Percentiles rank a stretch among this genome's conserved stretches.
phyloP scores from a whole-genome alignment of 2,888 invertebrate species.

The Euspilapteryx auroguttella region DNA sequence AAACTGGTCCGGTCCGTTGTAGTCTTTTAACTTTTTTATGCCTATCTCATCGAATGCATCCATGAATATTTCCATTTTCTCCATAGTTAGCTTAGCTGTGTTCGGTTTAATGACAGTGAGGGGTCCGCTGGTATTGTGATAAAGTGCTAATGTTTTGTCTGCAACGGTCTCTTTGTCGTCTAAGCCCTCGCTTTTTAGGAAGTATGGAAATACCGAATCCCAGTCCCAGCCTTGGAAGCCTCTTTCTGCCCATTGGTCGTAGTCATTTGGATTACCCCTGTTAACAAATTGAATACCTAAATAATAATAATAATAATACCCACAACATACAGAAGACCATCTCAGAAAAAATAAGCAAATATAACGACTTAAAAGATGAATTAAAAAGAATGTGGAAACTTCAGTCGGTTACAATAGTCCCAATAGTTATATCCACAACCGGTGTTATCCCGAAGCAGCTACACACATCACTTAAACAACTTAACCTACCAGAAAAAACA shows the following conservation, averaged over 20 bases:
- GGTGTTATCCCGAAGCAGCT: too few relatives aligned
- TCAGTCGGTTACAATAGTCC: too few relatives aligned
- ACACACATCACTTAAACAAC: too few relatives aligned
- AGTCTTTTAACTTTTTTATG: background rate
- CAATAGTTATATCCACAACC: too few relatives aligned
- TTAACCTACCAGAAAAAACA: too few relatives aligned
- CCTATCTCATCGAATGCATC: constrained; percentile 2
- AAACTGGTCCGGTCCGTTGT: background rate
- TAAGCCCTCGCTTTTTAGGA: constrained; percentile 29
- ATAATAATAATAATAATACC: too few relatives aligned
- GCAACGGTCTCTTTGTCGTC: constrained; percentile 3
- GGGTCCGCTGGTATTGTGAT: constrained; percentile 19
- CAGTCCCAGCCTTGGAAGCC: constrained; percentile 49
- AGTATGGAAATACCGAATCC: constrained; percentile 29
- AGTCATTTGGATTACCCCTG: constrained; percentile 32
- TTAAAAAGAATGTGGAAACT: too few relatives aligned
- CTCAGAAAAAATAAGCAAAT: too few relatives aligned
- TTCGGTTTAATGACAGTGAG: constrained; percentile 20
- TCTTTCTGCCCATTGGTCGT: constrained; percentile 33
- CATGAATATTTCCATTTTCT: background rate
- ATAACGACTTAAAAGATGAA: too few relatives aligned
- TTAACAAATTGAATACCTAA: too few relatives aligned
- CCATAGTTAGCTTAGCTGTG: constrained; percentile 4
- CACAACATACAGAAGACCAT: too few relatives aligned
- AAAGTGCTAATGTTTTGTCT: constrained; percentile 4